Percentiles rank a stretch among this genome's conserved stretches.
Conservation (phyloP, 1,140 invertebrate genomes). For the Ridgeia piscesae region DNA sequence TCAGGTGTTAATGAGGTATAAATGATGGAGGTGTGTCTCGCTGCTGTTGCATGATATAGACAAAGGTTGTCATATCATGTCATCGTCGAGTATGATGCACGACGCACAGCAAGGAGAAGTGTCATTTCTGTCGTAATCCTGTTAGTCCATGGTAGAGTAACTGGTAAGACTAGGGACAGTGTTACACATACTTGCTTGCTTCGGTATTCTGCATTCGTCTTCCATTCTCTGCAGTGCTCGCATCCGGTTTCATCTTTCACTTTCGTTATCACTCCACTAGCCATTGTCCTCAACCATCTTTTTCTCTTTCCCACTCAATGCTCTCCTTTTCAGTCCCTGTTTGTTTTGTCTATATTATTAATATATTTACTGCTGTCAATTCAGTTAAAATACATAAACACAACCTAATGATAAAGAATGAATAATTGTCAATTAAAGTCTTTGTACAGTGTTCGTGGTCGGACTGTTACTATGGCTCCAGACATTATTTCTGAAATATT, state of each 20-base stretch:
- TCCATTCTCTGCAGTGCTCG: background rate
- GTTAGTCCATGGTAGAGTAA: background rate
- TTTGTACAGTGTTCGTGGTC: background rate
- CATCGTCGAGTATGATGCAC: background rate
- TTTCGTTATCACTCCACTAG: background rate
- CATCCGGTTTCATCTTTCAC: background rate
- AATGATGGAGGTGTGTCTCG: background rate
- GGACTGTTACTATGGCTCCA: background rate
- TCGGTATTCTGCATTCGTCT: too few relatives aligned
- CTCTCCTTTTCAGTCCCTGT: background rate
- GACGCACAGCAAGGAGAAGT: too few relatives aligned
- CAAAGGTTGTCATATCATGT: background rate
- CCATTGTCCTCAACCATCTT: background rate
- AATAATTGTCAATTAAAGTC: background rate
- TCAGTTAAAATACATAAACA: background rate
- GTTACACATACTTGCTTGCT: too few relatives aligned
- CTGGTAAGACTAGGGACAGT: too few relatives aligned
- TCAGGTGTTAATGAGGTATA: background rate
- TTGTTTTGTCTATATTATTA: background rate
- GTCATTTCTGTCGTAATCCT: background rate
- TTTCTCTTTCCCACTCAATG: background rate
- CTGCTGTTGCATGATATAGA: background rate
- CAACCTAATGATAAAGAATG: too few relatives aligned
- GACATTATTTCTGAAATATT: background rate
- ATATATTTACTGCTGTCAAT: background rate